These are phyloP conservation scores for Marmota monax DNA, from an alignment of 2,113 vertebrate species.

Conservation along the genomic window DNA sequence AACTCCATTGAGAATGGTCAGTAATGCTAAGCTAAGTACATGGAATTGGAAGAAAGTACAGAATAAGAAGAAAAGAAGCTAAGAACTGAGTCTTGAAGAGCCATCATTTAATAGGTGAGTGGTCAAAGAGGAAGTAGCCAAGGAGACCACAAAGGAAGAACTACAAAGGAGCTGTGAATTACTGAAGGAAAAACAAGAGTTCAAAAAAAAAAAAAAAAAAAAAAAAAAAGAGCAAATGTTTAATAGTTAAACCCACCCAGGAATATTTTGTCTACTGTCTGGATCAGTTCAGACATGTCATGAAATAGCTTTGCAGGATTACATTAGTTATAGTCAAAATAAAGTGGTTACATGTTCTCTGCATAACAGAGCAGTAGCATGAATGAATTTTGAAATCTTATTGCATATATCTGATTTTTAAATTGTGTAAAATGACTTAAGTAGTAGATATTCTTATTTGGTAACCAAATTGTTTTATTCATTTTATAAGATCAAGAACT, in stretches of 20 bases:
- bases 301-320: conserved; percentile 5
- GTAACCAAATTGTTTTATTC: conserved; percentile 23
- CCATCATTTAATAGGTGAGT: background rate
- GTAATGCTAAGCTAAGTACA: background rate
- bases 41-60: background rate
- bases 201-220: conserved; percentile 52
- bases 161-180: background rate
- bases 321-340: conserved; percentile 41
- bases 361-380: background rate
- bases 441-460: background rate
- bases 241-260: background rate
- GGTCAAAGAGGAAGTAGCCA: background rate
- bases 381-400: conserved; percentile 21
- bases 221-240: background rate
- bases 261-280: conserved; percentile 7
- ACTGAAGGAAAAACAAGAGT: background rate
- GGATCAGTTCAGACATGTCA: background rate
- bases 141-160: background rate
- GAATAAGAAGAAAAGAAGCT: background rate
- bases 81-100: background rate
- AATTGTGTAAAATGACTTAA: background rate
- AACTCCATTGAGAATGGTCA: background rate
- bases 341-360: background rate
- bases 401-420: conserved; percentile 14
- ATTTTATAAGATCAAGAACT: background rate